These are phyloP conservation scores for Phylloscopus trochilus DNA, from an alignment of 2,113 vertebrate species.

Conservation along the genomic window DNA sequence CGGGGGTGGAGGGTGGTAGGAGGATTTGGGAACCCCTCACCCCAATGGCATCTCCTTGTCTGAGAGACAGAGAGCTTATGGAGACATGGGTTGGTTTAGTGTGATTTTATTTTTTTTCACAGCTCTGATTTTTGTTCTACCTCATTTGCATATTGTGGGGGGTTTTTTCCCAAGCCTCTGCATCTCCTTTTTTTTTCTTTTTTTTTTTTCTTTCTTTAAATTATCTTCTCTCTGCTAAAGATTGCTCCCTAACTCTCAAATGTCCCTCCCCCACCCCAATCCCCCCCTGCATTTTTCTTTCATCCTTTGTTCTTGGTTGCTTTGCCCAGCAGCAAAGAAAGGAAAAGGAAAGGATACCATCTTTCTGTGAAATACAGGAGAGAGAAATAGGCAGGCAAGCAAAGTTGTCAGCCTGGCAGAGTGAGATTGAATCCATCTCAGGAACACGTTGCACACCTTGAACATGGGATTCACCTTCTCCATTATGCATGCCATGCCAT, in stretches of 20 bases:
- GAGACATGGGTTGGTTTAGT: conserved; percentile 18
- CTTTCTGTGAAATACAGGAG: conserved; percentile 52
- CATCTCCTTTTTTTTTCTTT: conserved; percentile 28
- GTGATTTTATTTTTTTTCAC: conserved; percentile 4
- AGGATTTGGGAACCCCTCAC: not conserved
- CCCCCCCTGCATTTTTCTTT: conserved; percentile 51
- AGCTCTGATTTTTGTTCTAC: conserved; percentile 54
- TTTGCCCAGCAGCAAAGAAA: conserved; percentile 65
- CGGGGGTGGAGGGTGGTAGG: not conserved
- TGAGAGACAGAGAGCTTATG: not conserved
- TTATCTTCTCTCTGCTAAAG: conserved; percentile 45
- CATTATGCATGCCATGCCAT: not conserved
- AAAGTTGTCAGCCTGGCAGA: conserved; percentile 56
- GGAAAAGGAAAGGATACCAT: conserved; percentile 59
- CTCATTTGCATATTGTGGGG: conserved; percentile 55
- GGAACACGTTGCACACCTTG: not conserved
- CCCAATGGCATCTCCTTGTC: not conserved
- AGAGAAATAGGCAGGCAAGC: conserved; percentile 40
- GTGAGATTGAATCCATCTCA: conserved; percentile 36
- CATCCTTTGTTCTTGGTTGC: conserved; percentile 67
- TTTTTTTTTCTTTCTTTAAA: not conserved
- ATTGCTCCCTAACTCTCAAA: conserved; percentile 62
- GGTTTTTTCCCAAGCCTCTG: conserved; percentile 41
- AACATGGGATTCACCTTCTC: not conserved
- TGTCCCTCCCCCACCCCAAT: conserved; percentile 21